Percentiles rank a stretch among this genome's conserved stretches.
Conservation (phyloP, 2,888 invertebrate genomes). For the Heteromyza rotundicornis region DNA sequence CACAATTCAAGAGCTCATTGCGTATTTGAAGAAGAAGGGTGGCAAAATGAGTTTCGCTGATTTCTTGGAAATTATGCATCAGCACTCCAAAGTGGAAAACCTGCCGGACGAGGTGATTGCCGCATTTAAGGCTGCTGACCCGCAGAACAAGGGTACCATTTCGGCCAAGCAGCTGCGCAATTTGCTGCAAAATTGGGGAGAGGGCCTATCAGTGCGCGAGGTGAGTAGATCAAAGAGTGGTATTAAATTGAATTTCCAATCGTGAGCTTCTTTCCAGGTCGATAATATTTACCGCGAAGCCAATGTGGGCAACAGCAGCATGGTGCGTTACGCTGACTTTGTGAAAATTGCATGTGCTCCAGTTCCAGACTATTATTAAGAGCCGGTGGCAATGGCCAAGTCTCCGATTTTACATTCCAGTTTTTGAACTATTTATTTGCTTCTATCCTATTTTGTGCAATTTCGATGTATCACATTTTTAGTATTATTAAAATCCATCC, state of each 20-base stretch:
- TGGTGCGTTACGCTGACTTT: conserved; percentile 89
- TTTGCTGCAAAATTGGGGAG: conserved; percentile 90
- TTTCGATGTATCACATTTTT: too few species aligned
- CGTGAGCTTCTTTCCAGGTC: conserved; percentile 66
- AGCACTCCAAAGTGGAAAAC: conserved; percentile 72
- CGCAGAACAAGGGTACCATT: conserved; percentile 74
- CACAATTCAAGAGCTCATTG: conserved; percentile 87
- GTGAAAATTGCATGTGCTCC: conserved; percentile 92
- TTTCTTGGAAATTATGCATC: conserved; percentile 93
- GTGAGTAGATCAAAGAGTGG: conserved; percentile 47
- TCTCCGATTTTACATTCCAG: conserved; percentile 25
- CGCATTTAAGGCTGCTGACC: conserved; percentile 88
- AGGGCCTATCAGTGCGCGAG: conserved; percentile 77
- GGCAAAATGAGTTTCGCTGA: conserved; percentile 95
- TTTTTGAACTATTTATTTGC: conserved; percentile 16
- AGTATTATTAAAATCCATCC: neutral
- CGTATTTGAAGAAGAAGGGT: conserved; percentile 78
- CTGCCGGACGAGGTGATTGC: conserved; percentile 74
- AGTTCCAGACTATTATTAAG: conserved; percentile 88
- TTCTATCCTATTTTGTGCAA: too few species aligned
- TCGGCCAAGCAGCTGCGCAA: conserved; percentile 84
- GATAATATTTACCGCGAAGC: conserved; percentile 92
- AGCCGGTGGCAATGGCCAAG: too few species aligned
- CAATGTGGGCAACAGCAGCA: conserved; percentile 79
- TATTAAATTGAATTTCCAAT: too few species aligned